Evolutionary conservation across 2,797 vertebrate genomes (phyloP).

Genomic region (Amphiprion clarkii): DNA sequence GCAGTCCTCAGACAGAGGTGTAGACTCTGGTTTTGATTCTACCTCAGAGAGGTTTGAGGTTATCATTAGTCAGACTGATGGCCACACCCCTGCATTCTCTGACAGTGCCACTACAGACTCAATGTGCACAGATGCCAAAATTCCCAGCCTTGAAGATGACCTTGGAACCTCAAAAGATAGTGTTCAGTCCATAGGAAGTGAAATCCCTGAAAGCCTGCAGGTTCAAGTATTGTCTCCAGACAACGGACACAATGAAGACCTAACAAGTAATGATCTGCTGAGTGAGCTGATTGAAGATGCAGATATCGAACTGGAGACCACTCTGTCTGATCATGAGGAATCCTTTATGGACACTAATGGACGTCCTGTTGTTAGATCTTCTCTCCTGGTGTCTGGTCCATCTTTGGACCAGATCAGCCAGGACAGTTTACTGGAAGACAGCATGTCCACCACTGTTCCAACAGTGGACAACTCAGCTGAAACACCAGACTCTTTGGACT

Average conservation of each 20-base stretch:
- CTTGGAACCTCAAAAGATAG: slow-evolving; percentile 62
- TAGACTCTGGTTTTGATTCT: slow-evolving; percentile 79
- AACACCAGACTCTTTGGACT: slow-evolving; percentile 95
- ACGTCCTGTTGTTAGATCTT: slow-evolving; percentile 71
- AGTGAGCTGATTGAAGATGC: slow-evolving; percentile 77
- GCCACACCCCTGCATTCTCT: slow-evolving; percentile 63
- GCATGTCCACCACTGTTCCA: slow-evolving; percentile 84
- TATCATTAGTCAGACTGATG: slow-evolving; percentile 62
- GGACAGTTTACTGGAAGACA: slow-evolving; percentile 93
- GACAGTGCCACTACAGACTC: slow-evolving; percentile 76
- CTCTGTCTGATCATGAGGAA: slow-evolving; percentile 76
- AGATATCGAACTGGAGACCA: slow-evolving; percentile 74
- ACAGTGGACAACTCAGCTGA: slow-evolving; percentile 86
- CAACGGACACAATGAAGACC: slow-evolving; percentile 69
- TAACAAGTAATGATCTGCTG: slow-evolving; percentile 77
- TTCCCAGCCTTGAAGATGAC: slow-evolving; percentile 72
- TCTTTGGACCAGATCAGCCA: slow-evolving; percentile 92
- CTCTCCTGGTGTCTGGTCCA: slow-evolving; percentile 83
- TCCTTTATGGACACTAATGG: slow-evolving; percentile 72
- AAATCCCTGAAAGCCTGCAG: slow-evolving; percentile 55
- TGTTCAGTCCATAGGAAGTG: slow-evolving; percentile 41
- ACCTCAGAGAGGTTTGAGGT: slow-evolving; percentile 77
- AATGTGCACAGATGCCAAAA: slow-evolving; percentile 85
- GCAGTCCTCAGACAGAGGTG: slow-evolving; percentile 68
- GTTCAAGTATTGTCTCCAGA: slow-evolving; percentile 55